Conservation (phyloP, 2,797 vertebrate genomes). For the Alouatta caraya region DNA sequence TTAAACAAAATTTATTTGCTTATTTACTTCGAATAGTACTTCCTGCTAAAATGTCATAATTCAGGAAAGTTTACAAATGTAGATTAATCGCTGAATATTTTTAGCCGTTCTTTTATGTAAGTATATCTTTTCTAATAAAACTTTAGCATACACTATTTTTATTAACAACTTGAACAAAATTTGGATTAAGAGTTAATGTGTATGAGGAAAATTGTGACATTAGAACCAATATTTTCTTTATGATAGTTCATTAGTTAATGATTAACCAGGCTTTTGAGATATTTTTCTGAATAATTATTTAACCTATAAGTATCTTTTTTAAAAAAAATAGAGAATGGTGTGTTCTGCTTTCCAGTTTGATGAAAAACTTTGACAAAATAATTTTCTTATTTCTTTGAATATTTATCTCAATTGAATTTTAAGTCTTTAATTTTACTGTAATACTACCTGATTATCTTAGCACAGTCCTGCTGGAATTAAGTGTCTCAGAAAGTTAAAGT, state of each 20-base stretch:
- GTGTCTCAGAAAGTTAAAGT: conserved; percentile 23
- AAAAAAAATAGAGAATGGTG: background rate
- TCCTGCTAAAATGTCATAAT: background rate
- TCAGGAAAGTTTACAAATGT: background rate
- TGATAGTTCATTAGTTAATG: background rate
- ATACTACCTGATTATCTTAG: background rate
- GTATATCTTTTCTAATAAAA: background rate
- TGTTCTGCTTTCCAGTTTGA: conserved; percentile 17
- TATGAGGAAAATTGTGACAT: background rate
- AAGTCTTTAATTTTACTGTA: background rate
- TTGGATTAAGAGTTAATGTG: background rate
- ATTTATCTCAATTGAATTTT: background rate
- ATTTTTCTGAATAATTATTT: conserved; percentile 8
- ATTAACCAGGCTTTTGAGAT: background rate
- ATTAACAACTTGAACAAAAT: background rate
- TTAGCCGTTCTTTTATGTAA: background rate
- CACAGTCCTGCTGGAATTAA: background rate
- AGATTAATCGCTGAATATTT: background rate
- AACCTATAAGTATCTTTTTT: background rate
- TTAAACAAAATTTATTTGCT: background rate
- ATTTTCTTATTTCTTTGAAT: conserved; percentile 19
- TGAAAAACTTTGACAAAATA: background rate
- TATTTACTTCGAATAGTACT: background rate
- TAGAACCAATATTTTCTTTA: background rate
- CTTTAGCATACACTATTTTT: background rate